Base-by-base conservation (phyloP, 1,140 invertebrate species). In the Drosophila pseudoananassae region DNA sequence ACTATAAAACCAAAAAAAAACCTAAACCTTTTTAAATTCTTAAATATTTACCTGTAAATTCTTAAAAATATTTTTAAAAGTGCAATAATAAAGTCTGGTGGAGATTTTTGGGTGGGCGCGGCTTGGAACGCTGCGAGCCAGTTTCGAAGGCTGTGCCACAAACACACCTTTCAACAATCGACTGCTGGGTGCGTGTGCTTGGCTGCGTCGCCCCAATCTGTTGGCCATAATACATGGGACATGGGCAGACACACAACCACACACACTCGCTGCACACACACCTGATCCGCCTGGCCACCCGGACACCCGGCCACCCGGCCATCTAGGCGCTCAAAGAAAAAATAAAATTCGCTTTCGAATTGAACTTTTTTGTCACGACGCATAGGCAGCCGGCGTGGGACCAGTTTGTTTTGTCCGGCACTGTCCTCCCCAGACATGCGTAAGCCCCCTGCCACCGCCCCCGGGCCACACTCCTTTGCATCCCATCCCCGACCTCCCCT, bases 151-250 rank as follows among this genome's bases (percentile, higher is more conserved):
- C 82, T 87, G 82, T 76, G 60, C 78, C 45, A 57, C 65, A 72
- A 78, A 85, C 81, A 85, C 83, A 87, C 83, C 83, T 87, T 87
- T 87, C 82, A 82, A 88, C 82, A 87, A 85, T 70, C 64, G 73
- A 20, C 43, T 69, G 66, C 75, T 87, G 82, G 83, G 83, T 87
- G 82, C 83, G 82, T 87, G 83, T 54, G 55, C 38, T 31, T 17
- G 29, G 29, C 57, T 72, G 50, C 33, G 43, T 61, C 45, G 69
- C 57, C 59, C 60, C 54, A 58, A 78, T 79, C 76, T 76, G 46
- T 50, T 80, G 74, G 73, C 78, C 73, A 65, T 65, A 65, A 65
- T 63, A 56, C 54, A 56, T 29, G 38, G 54, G 40, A 12, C 40
- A 57, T 56, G 43, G 50, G 50, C 40, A 64, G 49, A 61, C 50